phyloP scores from a whole-genome alignment of 1,140 invertebrate genomes.

The Drosophila rufa region DNA sequence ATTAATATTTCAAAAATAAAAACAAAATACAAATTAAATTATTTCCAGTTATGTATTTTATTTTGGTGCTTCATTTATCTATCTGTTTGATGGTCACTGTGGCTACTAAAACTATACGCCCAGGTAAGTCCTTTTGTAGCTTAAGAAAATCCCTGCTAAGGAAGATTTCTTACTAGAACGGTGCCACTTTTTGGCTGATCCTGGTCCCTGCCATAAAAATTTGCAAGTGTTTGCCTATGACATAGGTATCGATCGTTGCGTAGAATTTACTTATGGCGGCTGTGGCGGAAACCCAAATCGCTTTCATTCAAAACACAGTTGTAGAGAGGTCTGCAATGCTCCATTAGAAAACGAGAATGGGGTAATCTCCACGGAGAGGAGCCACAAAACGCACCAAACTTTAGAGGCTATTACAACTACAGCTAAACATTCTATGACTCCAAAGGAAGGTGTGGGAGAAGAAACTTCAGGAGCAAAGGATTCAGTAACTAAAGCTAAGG shows the following conservation, averaged over 20 bases:
- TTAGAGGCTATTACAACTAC: not conserved
- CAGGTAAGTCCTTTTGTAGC: slow-evolving; percentile 3
- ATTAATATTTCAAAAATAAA: slow-evolving; percentile 3
- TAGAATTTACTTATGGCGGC: slow-evolving; percentile 35
- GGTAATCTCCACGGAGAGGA: not conserved
- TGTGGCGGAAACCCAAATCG: slow-evolving; percentile 60
- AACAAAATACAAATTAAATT: not conserved
- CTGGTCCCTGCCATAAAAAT: slow-evolving; percentile 29
- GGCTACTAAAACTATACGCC: not conserved
- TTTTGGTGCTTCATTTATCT: not conserved
- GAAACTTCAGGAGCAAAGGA: too few relatives aligned
- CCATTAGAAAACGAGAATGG: not conserved
- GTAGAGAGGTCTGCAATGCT: slow-evolving; percentile 17
- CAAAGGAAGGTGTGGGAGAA: not conserved
- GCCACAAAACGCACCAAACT: not conserved
- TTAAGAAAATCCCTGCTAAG: too few relatives aligned
- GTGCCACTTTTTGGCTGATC: slow-evolving; percentile 29
- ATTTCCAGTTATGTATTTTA: not conserved
- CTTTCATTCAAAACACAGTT: slow-evolving; percentile 20
- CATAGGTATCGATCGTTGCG: slow-evolving; percentile 13
- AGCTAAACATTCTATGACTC: not conserved
- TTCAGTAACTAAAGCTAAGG: not conserved
- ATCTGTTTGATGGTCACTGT: not conserved
- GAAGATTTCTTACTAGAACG: slow-evolving; percentile 1
- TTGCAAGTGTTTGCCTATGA: slow-evolving; percentile 43